Evolutionary conservation across 2,113 vertebrate genomes (phyloP).

Genomic region (Sylvilagus bachmani): DNA sequence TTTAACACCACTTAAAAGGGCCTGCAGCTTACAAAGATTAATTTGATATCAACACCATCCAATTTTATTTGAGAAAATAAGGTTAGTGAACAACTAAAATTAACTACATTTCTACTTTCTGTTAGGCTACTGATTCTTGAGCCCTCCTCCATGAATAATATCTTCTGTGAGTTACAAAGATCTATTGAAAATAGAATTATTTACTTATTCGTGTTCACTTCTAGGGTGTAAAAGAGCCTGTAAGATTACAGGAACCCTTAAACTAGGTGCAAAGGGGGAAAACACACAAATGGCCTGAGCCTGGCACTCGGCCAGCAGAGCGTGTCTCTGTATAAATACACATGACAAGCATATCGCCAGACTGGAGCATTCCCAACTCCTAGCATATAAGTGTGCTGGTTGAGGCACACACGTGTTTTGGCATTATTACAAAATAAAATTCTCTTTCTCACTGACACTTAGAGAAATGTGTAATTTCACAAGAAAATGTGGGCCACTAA

Average conservation of each 20-base stretch:
- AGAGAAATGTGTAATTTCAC: constrained; percentile 69
- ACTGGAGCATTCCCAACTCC: constrained; percentile 77
- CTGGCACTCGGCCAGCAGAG: constrained; percentile 46
- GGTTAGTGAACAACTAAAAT: constrained; percentile 39
- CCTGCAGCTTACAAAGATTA: constrained; percentile 36
- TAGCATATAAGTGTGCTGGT: constrained; percentile 52
- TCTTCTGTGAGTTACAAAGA: neutral
- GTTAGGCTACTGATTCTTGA: constrained; percentile 34
- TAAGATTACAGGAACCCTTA: neutral
- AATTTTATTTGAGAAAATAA: constrained; percentile 57
- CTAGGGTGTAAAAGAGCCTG: neutral
- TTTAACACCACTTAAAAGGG: constrained; percentile 55
- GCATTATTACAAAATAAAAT: constrained; percentile 74
- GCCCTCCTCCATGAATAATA: neutral
- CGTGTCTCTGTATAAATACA: constrained; percentile 40
- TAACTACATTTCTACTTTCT: constrained; percentile 53
- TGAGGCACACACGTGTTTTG: constrained; percentile 64
- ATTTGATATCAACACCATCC: constrained; percentile 4
- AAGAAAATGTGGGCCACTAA: constrained; percentile 72
- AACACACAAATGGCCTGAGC: neutral
- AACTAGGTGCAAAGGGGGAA: neutral
- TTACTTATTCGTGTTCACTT: constrained; percentile 9
- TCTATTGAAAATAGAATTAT: neutral
- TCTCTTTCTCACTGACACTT: constrained; percentile 24
- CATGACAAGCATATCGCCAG: constrained; percentile 71